These are phyloP conservation scores for Leptopilina boulardi DNA, from an alignment of 1,140 invertebrate species.

Conservation along the genomic window DNA sequence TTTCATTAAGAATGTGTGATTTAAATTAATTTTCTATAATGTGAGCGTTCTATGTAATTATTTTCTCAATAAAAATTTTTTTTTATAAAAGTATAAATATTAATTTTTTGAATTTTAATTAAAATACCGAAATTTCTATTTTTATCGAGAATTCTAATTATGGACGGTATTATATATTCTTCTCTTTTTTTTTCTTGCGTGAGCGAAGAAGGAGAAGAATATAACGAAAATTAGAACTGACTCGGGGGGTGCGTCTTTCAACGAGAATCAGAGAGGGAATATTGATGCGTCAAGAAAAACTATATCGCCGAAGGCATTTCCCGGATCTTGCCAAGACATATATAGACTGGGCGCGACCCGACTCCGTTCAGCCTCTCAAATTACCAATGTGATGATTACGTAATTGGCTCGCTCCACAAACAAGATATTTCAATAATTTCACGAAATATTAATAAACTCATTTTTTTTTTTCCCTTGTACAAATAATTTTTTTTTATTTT, in stretches of 20 bases:
- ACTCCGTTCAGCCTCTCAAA: constrained; percentile 16
- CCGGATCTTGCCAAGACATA: constrained; percentile 64
- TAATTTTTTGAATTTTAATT: no score
- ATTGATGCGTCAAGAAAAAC: constrained; percentile 51
- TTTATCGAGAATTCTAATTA: no score
- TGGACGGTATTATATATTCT: no score
- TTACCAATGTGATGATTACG: constrained; percentile 51
- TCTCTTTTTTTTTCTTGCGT: not conserved
- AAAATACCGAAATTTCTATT: no score
- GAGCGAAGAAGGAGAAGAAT: not conserved
- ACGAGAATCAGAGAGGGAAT: constrained; percentile 20
- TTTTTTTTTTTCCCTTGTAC: not conserved
- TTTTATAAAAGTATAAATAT: no score
- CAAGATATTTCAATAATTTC: constrained; percentile 19
- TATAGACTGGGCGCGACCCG: constrained; percentile 28
- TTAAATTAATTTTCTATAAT: no score
- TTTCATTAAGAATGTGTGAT: no score
- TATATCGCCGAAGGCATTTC: constrained; percentile 41
- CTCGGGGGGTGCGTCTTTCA: not conserved
- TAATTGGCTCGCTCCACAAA: not conserved
- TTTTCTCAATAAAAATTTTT: no score
- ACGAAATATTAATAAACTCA: not conserved
- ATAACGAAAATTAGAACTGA: not conserved
- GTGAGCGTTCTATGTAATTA: no score
- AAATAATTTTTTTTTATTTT: not conserved